A percentile compares a stretch with the other conserved stretches of the same genome.
phyloP scores from a whole-genome alignment of 2,888 invertebrate genomes.

The Idaea dimidiata region DNA sequence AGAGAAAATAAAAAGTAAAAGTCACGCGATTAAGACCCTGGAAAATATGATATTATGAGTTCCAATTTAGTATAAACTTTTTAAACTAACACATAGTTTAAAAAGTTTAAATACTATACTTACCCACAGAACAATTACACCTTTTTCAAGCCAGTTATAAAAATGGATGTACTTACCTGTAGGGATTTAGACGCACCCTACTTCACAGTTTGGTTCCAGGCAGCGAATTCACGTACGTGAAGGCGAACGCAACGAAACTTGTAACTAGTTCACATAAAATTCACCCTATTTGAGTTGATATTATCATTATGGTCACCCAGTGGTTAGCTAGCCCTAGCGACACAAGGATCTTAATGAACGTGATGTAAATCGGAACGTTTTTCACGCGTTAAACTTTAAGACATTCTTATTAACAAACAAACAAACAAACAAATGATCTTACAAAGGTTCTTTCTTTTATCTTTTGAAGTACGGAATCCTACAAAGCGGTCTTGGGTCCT shows the following conservation, averaged over 20 bases:
- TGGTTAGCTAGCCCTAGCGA: background rate
- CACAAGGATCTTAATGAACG: background rate
- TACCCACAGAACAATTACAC: background rate
- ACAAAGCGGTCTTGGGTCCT: too few relatives aligned
- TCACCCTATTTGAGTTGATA: conserved; percentile 1
- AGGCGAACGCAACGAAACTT: background rate
- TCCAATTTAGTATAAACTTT: too few relatives aligned
- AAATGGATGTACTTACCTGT: background rate
- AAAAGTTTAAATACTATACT: too few relatives aligned
- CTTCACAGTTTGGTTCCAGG: background rate
- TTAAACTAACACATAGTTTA: too few relatives aligned
- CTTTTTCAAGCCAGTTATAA: background rate
- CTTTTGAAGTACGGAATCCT: too few relatives aligned
- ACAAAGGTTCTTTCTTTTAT: too few relatives aligned
- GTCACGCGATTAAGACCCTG: too few relatives aligned
- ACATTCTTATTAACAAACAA: too few relatives aligned
- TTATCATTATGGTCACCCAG: conserved; percentile 2
- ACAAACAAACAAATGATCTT: too few relatives aligned
- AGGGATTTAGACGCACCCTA: background rate
- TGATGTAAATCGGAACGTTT: background rate
- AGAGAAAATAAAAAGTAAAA: too few relatives aligned
- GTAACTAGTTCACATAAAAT: conserved; percentile 3
- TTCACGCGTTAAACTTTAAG: too few relatives aligned
- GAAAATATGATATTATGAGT: too few relatives aligned
- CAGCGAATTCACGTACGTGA: background rate